Percentiles rank a stretch among this genome's conserved stretches.
Evolutionary conservation across 2,888 invertebrate genomes (phyloP).

Genomic region (Pterostichus madidus): DNA sequence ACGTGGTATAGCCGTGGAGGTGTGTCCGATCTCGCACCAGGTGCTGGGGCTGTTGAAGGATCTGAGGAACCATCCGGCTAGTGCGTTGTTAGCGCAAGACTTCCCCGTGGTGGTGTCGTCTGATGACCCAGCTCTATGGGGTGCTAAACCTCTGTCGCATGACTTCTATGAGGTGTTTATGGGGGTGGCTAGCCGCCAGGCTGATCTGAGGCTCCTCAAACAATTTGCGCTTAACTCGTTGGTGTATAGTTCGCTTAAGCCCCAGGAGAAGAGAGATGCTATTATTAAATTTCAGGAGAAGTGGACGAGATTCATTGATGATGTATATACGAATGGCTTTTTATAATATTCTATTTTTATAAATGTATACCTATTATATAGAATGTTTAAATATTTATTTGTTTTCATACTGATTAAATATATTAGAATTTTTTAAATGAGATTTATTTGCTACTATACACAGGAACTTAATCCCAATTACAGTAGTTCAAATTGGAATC

Average conservation of each 20-base stretch:
- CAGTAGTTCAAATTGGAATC: no score
- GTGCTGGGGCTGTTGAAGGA: slow-evolving; percentile 84
- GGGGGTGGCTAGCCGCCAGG: slow-evolving; percentile 84
- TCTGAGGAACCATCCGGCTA: slow-evolving; percentile 87
- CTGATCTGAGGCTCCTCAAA: slow-evolving; percentile 86
- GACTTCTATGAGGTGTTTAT: slow-evolving; percentile 90
- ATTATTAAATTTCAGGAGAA: no score
- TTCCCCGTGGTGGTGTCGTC: slow-evolving; percentile 87
- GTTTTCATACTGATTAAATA: no score
- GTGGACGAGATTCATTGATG: no score
- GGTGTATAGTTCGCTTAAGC: slow-evolving; percentile 80
- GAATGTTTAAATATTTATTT: no score
- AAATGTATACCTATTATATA: no score
- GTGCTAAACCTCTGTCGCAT: slow-evolving; percentile 84
- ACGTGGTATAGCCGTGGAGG: slow-evolving; percentile 85
- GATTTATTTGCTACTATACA: no score
- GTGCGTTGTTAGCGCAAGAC: slow-evolving; percentile 82
- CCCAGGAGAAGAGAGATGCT: no score
- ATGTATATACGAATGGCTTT: no score
- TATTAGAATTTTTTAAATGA: no score
- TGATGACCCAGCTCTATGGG: slow-evolving; percentile 90
- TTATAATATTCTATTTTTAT: no score
- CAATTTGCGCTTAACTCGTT: slow-evolving; percentile 87
- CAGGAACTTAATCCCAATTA: no score
- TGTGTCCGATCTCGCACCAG: slow-evolving; percentile 90